Evolutionary conservation across 2,797 vertebrate genomes (phyloP).

Genomic region (Crenuchus spilurus): DNA sequence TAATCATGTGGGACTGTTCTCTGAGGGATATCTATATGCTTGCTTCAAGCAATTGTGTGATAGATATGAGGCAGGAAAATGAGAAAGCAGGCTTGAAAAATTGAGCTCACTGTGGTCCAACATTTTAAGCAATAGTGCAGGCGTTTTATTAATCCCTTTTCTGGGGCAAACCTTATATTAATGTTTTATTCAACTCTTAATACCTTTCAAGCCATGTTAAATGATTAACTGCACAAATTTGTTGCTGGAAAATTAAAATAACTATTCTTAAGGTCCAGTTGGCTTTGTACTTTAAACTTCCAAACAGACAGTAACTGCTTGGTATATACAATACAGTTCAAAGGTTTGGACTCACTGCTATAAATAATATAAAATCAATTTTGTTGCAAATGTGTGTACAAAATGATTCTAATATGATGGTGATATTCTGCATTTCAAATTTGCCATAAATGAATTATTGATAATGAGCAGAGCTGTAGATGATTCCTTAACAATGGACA

Average conservation of each 20-base stretch:
- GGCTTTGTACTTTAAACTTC: not conserved
- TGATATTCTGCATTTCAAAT: too few relatives aligned
- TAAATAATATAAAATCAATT: too few relatives aligned
- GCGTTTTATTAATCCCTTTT: not conserved
- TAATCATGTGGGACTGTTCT: constrained; percentile 1
- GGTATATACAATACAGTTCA: too few relatives aligned
- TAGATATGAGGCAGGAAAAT: not conserved
- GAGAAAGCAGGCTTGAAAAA: not conserved
- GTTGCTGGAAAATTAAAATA: not conserved
- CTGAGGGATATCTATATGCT: constrained; percentile 2
- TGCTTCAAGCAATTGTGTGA: constrained; percentile 9
- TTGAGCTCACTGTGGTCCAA: not conserved
- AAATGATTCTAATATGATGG: too few relatives aligned
- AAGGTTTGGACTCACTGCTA: too few relatives aligned
- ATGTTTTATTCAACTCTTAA: constrained; percentile 2
- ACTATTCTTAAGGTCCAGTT: not conserved
- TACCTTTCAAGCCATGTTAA: constrained; percentile 5
- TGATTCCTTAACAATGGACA: too few relatives aligned
- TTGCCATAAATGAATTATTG: too few relatives aligned
- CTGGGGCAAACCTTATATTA: not conserved
- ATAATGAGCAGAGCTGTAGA: too few relatives aligned
- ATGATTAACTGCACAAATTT: constrained; percentile 5
- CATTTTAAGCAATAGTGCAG: not conserved
- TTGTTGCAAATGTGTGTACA: too few relatives aligned
- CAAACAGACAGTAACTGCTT: too few relatives aligned